These are phyloP conservation scores for Galagoides demidoff DNA, from an alignment of 2,797 vertebrate species.

Conservation along the genomic window DNA sequence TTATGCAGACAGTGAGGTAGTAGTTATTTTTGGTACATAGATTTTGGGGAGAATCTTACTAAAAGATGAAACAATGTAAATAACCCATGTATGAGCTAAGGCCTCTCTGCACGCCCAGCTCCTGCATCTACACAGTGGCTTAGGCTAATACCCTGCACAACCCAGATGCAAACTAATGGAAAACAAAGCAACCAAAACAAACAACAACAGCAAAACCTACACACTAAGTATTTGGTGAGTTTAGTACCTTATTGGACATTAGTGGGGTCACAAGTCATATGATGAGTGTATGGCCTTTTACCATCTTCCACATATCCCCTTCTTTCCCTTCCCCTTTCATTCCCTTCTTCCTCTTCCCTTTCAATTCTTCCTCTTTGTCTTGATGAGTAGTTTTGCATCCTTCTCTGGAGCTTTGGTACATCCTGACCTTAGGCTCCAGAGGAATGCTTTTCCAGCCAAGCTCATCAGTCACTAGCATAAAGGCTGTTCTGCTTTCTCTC, in stretches of 20 bases:
- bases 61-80: conserved; percentile 29
- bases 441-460: background rate
- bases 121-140: background rate
- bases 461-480: background rate
- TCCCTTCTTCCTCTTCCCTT: background rate
- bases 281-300: background rate
- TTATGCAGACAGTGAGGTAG: background rate
- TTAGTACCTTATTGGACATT: background rate
- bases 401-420: background rate
- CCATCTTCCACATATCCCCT: background rate
- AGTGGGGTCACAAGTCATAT: background rate
- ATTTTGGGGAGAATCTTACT: background rate
- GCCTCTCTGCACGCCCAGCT: background rate
- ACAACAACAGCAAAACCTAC: background rate
- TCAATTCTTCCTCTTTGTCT: background rate
- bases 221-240: background rate
- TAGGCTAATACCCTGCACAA: background rate
- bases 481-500: background rate
- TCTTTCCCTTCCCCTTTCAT: background rate
- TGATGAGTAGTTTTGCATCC: background rate
- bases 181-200: background rate
- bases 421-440: background rate
- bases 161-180: background rate
- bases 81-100: background rate
- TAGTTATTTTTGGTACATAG: background rate